Base-by-base conservation (phyloP, 2,888 invertebrate species). In the Allygus modestus region DNA sequence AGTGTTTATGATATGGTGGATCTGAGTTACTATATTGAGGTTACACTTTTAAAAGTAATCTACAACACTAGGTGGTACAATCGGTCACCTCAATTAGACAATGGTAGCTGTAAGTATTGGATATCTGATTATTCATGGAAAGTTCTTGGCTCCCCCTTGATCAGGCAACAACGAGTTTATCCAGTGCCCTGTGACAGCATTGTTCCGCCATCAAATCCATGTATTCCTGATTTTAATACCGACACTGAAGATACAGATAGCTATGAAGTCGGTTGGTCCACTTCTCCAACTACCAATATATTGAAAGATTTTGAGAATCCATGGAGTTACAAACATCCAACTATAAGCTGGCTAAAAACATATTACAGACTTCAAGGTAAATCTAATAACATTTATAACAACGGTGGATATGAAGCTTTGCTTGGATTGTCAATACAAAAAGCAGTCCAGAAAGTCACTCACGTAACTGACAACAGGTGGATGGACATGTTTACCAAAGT, bases 331-430 rank as follows among this genome's bases (percentile, higher is more conserved):
- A 23, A 5, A 11, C 15, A 23, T 54, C 54, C 65, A 31, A 28
- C 65, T 2, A 1, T 9, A 0, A 31, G 20, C 65, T 28, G 28
- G 28, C 65, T 65, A 1, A 17, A 65, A 28, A 65, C 65, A 9
- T 31, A 9, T 31, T 65, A 65, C 17, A 65, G 65, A 65, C 65
- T 65, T 65, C 65, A 28, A 15, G 65, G 65, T 28, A 9, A 28
- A 17, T 65, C 65, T 11, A 28, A 28, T 17, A 65, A 7, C 2
- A 20, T 65, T 0, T 65, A 65, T 17, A 31, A 65, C 15, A 65
- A 65, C 28, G 65, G 65, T 28, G 65, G 65, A 17, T 65, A 65
- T 31, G n/a, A 31, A 5, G 17, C 65, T 31, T 7, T 5, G 15
- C 12, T 65, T 65, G 65, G 28, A 31, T 31, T 28, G 2, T 28